These are phyloP conservation scores for Sepioteuthis lessoniana DNA, from an alignment of 2,888 invertebrate genomes.

Conservation along the genomic window DNA sequence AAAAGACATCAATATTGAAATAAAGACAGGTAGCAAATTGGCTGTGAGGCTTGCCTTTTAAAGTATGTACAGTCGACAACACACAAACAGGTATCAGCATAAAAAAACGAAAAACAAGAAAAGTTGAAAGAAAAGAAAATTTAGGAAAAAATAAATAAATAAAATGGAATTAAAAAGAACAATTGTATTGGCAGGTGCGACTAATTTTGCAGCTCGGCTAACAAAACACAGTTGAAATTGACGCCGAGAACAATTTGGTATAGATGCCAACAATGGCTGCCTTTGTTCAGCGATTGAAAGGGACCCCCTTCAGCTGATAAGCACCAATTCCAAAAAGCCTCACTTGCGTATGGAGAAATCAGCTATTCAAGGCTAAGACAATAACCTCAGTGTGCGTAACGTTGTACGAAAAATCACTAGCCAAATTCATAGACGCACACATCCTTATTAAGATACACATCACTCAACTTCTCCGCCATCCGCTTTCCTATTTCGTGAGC, in stretches of 20 bases:
- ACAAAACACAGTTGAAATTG: slow-evolving; percentile 33
- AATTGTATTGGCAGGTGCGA: slow-evolving; percentile 33
- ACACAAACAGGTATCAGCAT: not conserved
- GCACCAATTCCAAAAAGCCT: not conserved
- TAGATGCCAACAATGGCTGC: not conserved
- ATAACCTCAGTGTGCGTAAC: not conserved
- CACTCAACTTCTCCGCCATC: not conserved
- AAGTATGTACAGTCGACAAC: slow-evolving; percentile 5
- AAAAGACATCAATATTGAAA: slow-evolving; percentile 33
- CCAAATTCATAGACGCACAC: not conserved
- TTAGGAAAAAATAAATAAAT: not conserved
- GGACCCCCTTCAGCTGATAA: not conserved
- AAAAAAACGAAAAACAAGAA: too few relatives aligned
- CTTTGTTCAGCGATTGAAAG: not conserved
- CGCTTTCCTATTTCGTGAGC: not conserved
- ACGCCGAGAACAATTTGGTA: slow-evolving; percentile 33
- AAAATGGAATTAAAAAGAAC: not conserved
- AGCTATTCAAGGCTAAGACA: slow-evolving; percentile 17
- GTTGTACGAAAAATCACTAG: not conserved
- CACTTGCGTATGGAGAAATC: not conserved
- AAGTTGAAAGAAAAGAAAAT: not conserved
- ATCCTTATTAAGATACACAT: not conserved
- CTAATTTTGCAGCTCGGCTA: slow-evolving; percentile 33
- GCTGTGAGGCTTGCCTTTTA: slow-evolving; percentile 14
- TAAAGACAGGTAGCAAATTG: slow-evolving; percentile 13